Evolutionary conservation across 2,113 vertebrate species (phyloP).

Genomic region (Nerophis ophidion): DNA sequence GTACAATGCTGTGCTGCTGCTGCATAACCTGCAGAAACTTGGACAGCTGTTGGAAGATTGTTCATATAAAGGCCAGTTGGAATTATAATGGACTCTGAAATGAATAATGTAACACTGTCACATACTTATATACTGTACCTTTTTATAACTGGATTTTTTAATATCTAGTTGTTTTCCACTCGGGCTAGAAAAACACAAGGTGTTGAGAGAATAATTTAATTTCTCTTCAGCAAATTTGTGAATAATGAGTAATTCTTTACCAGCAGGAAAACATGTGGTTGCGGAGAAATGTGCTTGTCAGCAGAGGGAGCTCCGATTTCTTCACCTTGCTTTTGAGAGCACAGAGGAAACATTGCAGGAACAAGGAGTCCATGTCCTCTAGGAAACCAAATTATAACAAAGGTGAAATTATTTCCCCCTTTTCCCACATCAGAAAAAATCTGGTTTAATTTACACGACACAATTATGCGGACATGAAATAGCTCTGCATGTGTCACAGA

Average conservation of each 20-base stretch:
- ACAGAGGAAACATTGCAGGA: slow-evolving; percentile 86
- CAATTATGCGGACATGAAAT: background rate
- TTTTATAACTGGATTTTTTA: slow-evolving; percentile 96
- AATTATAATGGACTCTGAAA: background rate
- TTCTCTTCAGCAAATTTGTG: background rate
- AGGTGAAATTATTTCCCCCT: slow-evolving; percentile 19
- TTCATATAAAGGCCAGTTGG: background rate
- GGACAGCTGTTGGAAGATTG: slow-evolving; percentile 77
- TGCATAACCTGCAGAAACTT: slow-evolving; percentile 89
- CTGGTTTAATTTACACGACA: background rate
- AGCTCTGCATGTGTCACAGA: background rate
- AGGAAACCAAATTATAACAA: slow-evolving; percentile 38
- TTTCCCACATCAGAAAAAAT: slow-evolving; percentile 9
- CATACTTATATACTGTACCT: slow-evolving; percentile 80
- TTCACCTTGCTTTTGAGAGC: slow-evolving; percentile 89
- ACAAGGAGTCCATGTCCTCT: slow-evolving; percentile 89
- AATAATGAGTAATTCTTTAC: slow-evolving; percentile 60
- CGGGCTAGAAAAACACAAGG: slow-evolving; percentile 74
- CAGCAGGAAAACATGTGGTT: slow-evolving; percentile 93
- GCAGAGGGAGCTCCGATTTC: slow-evolving; percentile 90
- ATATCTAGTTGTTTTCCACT: slow-evolving; percentile 86
- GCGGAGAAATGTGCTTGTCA: slow-evolving; percentile 88
- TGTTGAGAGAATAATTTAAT: background rate
- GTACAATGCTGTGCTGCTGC: slow-evolving; percentile 80
- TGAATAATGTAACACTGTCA: background rate